Percentiles rank a stretch among this genome's conserved stretches.
Conservation (phyloP, 2,113 vertebrate species). For the Castor canadensis region DNA sequence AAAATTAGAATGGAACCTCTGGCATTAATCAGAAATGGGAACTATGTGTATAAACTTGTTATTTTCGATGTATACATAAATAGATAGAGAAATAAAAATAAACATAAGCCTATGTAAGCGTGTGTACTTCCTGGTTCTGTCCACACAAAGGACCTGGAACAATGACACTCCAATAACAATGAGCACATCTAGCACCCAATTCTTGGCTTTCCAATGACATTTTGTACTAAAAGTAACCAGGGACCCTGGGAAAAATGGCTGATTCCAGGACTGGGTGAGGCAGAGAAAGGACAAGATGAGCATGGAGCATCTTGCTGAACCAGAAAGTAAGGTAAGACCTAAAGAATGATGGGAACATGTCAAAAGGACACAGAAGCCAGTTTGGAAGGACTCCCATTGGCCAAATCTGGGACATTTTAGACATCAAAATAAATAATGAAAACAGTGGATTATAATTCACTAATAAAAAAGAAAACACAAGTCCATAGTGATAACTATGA, state of each 20-base stretch:
- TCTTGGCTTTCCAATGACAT: conserved; percentile 34
- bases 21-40: neutral
- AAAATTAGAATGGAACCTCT: neutral
- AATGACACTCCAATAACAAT: neutral
- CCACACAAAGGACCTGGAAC: neutral
- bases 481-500: neutral
- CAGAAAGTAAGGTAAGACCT: neutral
- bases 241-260: neutral
- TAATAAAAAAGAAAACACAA: neutral
- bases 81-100: neutral
- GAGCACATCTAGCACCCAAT: neutral
- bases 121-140: neutral
- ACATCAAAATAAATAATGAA: neutral
- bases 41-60: neutral
- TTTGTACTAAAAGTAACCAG: neutral
- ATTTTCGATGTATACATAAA: neutral
- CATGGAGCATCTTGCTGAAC: neutral
- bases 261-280: neutral
- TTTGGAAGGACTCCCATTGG: neutral
- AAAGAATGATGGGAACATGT: neutral
- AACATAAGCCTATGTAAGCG: neutral
- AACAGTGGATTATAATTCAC: neutral
- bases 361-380: neutral
- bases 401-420: neutral
- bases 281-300: conserved; percentile 6